phyloP scores from a whole-genome alignment of 2,113 vertebrate species.

The Prunella himalayana region DNA sequence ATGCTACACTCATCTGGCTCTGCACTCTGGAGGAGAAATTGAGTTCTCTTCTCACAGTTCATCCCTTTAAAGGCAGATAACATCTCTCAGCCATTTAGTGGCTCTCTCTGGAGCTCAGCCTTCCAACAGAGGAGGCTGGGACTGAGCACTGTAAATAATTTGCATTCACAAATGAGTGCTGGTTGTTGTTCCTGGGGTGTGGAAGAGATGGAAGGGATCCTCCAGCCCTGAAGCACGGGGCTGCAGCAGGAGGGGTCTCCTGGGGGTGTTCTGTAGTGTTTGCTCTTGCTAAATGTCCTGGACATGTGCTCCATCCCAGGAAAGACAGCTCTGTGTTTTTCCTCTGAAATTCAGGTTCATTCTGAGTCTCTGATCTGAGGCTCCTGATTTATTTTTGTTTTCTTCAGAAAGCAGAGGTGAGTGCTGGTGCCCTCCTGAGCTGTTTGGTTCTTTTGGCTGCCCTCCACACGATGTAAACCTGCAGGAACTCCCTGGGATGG shows the following conservation, averaged over 20 bases:
- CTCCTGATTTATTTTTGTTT: background rate
- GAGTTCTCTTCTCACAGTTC: slow-evolving; percentile 15
- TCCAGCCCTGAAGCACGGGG: background rate
- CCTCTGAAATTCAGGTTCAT: background rate
- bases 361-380: background rate
- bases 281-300: background rate
- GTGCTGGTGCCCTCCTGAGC: background rate
- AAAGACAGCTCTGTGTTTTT: background rate
- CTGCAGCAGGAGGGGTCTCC: background rate
- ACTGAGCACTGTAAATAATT: slow-evolving; percentile 7
- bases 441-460: background rate
- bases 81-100: slow-evolving; percentile 16
- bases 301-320: background rate
- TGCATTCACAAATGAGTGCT: background rate
- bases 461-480: background rate
- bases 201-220: background rate
- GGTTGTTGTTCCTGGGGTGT: background rate
- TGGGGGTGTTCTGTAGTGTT: background rate
- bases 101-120: background rate
- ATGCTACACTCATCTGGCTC: background rate
- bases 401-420: background rate
- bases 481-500: background rate
- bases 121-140: background rate
- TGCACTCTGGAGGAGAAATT: background rate
- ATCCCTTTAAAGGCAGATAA: slow-evolving; percentile 32